Percentiles rank a stretch among this genome's conserved stretches.
These are phyloP conservation scores for Caenorhabditis zanzibari DNA, from an alignment of 2,888 invertebrate species.

Conservation along the genomic window DNA sequence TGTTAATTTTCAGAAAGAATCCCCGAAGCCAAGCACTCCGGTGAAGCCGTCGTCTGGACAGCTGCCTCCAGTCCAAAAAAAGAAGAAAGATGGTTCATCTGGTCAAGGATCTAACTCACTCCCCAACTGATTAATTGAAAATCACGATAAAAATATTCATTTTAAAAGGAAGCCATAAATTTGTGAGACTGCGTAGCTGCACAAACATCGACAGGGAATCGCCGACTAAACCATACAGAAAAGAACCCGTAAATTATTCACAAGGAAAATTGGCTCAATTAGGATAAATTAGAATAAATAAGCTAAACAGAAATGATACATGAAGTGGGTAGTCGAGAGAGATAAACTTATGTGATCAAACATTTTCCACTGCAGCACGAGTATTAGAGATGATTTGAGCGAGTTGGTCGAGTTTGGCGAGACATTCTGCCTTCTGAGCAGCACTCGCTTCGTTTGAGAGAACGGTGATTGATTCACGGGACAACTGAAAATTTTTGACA, in stretches of 20 bases:
- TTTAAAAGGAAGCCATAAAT: constrained; percentile 21
- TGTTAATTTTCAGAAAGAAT: constrained; percentile 10
- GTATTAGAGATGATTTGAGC: constrained; percentile 48
- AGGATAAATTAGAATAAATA: constrained; percentile 44
- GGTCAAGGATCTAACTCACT: constrained; percentile 17
- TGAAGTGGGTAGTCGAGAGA: constrained; percentile 54
- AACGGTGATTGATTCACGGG: constrained; percentile 36
- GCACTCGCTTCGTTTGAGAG: constrained; percentile 31
- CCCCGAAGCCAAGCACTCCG: constrained; percentile 13
- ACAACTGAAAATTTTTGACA: constrained; percentile 25
- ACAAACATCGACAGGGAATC: background rate
- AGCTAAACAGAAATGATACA: constrained; percentile 34
- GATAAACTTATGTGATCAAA: constrained; percentile 8
- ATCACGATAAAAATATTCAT: constrained; percentile 10
- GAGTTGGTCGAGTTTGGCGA: constrained; percentile 50
- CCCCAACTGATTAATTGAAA: constrained; percentile 2
- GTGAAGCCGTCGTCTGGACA: constrained; percentile 40
- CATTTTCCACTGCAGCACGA: constrained; percentile 50
- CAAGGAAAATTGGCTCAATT: constrained; percentile 43
- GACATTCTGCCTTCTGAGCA: constrained; percentile 46
- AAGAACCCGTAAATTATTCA: constrained; percentile 60
- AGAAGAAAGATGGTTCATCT: constrained; percentile 20
- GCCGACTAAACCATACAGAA: constrained; percentile 34
- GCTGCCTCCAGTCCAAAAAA: constrained; percentile 24
- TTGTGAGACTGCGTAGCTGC: background rate